Base-by-base conservation (phyloP, 2,888 invertebrate genomes). In the Apoda limacodes region DNA sequence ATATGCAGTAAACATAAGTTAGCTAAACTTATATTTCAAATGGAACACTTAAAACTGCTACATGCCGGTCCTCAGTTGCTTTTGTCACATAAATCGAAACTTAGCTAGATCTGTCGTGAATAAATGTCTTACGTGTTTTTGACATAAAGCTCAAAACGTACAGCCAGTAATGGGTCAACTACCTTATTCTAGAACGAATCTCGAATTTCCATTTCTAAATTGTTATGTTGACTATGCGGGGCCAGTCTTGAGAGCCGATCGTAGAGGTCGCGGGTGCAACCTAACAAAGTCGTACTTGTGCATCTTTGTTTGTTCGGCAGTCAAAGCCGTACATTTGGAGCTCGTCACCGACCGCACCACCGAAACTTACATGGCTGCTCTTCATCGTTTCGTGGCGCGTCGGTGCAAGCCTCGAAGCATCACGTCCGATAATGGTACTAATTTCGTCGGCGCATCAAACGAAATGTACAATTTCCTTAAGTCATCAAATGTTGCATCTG, bases 281-380 rank as follows among this genome's bases (percentile, higher is more conserved):
- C 26, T 45, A 1, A 37, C 36, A 2, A 45, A 48, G 25, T 39
- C 39, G 6, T 46, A 40, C 13, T 28, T 48, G 4, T 38, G 36
- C 22, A 33, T 46, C 13, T 50, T 45, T 30, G 43, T 46, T 12
- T 46, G 41, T 27, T 20, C 40, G 17, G 38, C 42, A n/a, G 32
- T 29, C 4, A 37, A n/a, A n/a, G n/a, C n/a, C n/a, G 32, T 43
- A 5, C 44, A 45, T 24, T 14, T 45, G 20, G 44, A 45, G 30
- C 40, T 39, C 19, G 38, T 46, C 11, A 39, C 40, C 4, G 44
- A 44, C 15, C 37, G 45, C 3, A 42, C 35, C 1, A 34, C 19
- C 9, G 25, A 29, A 10, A 39, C 33, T 2, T 45, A 30, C 26
- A 25, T 42, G 24, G 40, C 41, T n/a, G 40, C 37, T 6, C 11